Base-by-base conservation (phyloP, 2,888 invertebrate genomes). In the Autographa pulchrina region DNA sequence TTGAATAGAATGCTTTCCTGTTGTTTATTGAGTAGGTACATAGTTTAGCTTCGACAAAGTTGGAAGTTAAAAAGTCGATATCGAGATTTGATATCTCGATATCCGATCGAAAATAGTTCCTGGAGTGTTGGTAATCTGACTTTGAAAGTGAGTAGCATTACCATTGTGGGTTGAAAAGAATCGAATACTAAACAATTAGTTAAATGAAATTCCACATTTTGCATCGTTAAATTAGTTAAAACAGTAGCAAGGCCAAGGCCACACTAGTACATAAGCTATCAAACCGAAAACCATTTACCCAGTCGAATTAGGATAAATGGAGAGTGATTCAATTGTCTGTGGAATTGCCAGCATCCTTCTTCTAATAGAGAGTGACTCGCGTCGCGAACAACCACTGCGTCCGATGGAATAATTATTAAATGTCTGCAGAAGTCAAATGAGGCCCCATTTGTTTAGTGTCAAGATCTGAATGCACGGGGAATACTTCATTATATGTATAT, bases 281-380 rank as follows among this genome's bases (percentile, higher is more conserved):
- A 74, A 81, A 74, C 74, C 79, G 73, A 80, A 75, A 80, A 70
- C 77, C 78, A 85, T 84, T 84, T 82, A 65, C 75, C 74, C 76
- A 77, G 78, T 82, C 65, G 71, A 85, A 84, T 87, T 84, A 82
- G 80, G 77, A 82, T 81, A 74, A 85, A 84, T 82, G 82, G 84
- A 80, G 86, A 90, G 87, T 89, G 86, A 89, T 90, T 82, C 91
- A 91, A 92, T 92, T 90, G 90, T 86, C 83, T 86, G 72, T 82
- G 77, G 85, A 89, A 93, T 92, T 90, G 90, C 85, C 78, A 77
- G 86, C 90, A 91, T 93, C 93, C 93, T 92, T 88, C 85, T 69
- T 78, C 81, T 86, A 89, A 93, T 90, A 87, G 89, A 88, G 91
- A 92, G 76, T 90, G 92, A 89, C 90, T 86, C 75, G 81, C 74